Evolutionary conservation across 2,113 vertebrate genomes (phyloP), one percentile per base, ranked within the genome.

Genomic region (Chrysochloris asiatica): DNA sequence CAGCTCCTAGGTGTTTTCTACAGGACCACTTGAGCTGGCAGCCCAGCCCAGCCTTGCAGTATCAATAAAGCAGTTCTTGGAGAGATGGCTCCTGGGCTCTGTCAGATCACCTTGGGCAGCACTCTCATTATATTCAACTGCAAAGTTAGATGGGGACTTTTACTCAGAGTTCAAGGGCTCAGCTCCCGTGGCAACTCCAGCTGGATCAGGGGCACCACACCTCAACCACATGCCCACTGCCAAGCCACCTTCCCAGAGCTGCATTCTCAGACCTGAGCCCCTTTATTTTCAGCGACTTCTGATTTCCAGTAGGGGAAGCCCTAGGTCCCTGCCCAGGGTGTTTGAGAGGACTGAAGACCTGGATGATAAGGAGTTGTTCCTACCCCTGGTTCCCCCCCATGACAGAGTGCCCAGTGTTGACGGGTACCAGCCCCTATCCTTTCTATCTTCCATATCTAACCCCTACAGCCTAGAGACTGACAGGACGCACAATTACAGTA

Each of bases 61-160:
- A 97, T 97, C 96, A 98, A 98, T 98, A 98, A 98, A 98, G 94
- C 94, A 93, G 96, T 97, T 98, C 94, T 98, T 97, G 97, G 82
- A 96, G 96, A 95, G 90, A 17, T 36, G 90, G 36, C 75, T 94
- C 89, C 73, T 77, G 38, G 75, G 92, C 91, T 96, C 61, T 75
- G 3, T 95, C 38, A 85, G 77, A 79, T 72, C 45, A 71, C 80
- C 63, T 73, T 22, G 50, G 52, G 10, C 63, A 85, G 63, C 36
- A 54, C 90, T 43, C 43, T 82, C 17, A 0, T 65, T 43, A 13
- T 22, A 22, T 28, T 67, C 75, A 69, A 4, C 38, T 71, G 48
- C 8, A 43, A 45, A 77, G 4, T 81, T n/a, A 80, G 87, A 48
- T 4, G 54, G 43, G 43, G 14, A 73, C 65, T 71, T n/a, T 81